Conservation (phyloP, 2,888 invertebrate species). For the Nemotelus nigrinus region DNA sequence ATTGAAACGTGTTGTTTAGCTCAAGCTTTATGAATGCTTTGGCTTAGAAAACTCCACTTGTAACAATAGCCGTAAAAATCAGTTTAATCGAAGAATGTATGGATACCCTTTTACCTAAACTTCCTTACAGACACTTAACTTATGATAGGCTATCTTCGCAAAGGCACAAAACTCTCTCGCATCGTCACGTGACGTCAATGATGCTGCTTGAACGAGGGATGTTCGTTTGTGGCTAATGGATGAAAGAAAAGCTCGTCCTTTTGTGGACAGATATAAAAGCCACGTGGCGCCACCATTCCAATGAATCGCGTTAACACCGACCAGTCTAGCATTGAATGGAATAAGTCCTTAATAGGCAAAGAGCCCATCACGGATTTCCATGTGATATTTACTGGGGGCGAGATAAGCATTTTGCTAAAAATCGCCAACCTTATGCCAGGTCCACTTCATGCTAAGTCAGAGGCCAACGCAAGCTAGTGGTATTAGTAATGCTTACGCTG, state of each 20-base stretch:
- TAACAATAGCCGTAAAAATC: too few relatives aligned
- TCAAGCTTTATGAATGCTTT: too few relatives aligned
- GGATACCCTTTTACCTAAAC: not conserved
- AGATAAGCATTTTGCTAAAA: conserved; percentile 36
- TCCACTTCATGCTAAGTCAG: not conserved
- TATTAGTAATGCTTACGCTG: not conserved
- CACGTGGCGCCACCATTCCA: conserved; percentile 40
- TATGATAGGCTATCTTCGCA: not conserved
- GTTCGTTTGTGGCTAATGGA: too few relatives aligned
- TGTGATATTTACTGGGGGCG: conserved; percentile 31
- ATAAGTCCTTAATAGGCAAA: conserved; percentile 23
- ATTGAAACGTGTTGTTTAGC: too few relatives aligned
- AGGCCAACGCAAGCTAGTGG: not conserved
- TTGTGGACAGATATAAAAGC: conserved; percentile 39
- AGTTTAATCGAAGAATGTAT: conserved; percentile 4
- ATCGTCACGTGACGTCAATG: conserved; percentile 43
- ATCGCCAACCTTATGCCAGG: conserved; percentile 4
- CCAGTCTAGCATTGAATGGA: conserved; percentile 25
- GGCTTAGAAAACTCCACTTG: too few relatives aligned
- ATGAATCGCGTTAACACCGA: not conserved
- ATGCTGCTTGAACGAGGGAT: not conserved
- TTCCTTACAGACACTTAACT: not conserved
- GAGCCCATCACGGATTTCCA: conserved; percentile 31
- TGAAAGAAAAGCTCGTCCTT: not conserved
- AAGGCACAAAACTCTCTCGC: conserved; percentile 7